Conservation (phyloP, 2,888 invertebrate species). For the Plebejus melissa region DNA sequence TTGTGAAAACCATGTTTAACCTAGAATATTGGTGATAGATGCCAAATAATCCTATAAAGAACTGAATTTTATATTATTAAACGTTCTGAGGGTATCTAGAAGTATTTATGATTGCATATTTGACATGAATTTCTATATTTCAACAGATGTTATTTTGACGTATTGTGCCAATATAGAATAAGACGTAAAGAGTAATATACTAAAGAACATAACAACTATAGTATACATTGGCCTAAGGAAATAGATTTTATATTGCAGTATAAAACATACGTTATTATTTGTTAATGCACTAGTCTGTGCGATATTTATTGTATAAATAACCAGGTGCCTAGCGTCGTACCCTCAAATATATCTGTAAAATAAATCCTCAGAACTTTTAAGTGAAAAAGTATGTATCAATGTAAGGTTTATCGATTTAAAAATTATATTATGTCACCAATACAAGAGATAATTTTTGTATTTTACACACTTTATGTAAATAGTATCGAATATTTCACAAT, state of each 20-base stretch:
- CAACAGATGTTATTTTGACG: slow-evolving; percentile 33
- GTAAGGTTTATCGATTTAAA: slow-evolving; percentile 48
- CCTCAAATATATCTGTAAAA: slow-evolving; percentile 40
- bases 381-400: slow-evolving; percentile 47
- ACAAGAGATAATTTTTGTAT: slow-evolving; percentile 45
- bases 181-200: slow-evolving; percentile 35
- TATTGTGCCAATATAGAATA: slow-evolving; percentile 70
- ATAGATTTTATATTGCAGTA: slow-evolving; percentile 23
- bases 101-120: slow-evolving; percentile 47
- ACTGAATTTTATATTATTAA: slow-evolving; percentile 78
- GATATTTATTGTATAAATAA: slow-evolving; percentile 54
- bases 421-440: slow-evolving; percentile 36
- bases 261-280: slow-evolving; percentile 34
- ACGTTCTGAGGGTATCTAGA: slow-evolving; percentile 78
- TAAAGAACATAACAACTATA: not conserved
- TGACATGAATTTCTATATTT: slow-evolving; percentile 31
- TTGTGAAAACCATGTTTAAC: slow-evolving; percentile 71
- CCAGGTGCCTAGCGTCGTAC: slow-evolving; percentile 60
- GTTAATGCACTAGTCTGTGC: slow-evolving; percentile 55
- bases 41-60: slow-evolving; percentile 79
- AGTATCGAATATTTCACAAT: slow-evolving; percentile 52
- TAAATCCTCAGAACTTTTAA: slow-evolving; percentile 69
- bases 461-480: slow-evolving; percentile 56
- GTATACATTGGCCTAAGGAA: slow-evolving; percentile 67
- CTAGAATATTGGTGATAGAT: slow-evolving; percentile 76